Evolutionary conservation across 2,888 invertebrate genomes (phyloP), one percentile per base, ranked within the genome.

Genomic region (Anagyrus pseudococci): DNA sequence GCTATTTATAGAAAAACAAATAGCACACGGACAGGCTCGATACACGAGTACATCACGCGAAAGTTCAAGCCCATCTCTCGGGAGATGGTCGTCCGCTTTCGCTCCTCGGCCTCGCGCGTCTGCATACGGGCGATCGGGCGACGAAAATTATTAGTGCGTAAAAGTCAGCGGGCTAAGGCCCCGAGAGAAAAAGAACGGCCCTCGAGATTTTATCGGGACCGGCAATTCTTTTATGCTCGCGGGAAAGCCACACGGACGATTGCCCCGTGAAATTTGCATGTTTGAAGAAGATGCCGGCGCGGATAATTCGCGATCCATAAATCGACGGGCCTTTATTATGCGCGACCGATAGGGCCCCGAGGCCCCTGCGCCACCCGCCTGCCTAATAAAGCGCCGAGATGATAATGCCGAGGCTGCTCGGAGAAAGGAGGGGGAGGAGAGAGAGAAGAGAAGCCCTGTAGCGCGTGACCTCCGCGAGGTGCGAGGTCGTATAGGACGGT

Each of bases 191-290:
- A 13, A 37, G 37, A 54, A 33, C 61, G 37, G 40, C 55, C 43
- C 62, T 19, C 55, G 55, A n/a, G n/a, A n/a, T n/a, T n/a, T n/a
- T n/a, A n/a, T n/a, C n/a, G n/a, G n/a, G n/a, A n/a, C n/a, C n/a
- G n/a, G n/a, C n/a, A n/a, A n/a, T n/a, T n/a, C n/a, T n/a, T n/a
- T n/a, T n/a, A n/a, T n/a, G n/a, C n/a, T n/a, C n/a, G n/a, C n/a
- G 46, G 49, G 49, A 49, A 61, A 37, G 15, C n/a, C 22, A 13
- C 49, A 17, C 58, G 40, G 22, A 44, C 52, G 46, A 58, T 58
- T 58, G 44, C 55, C 49, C 57, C 50, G 54, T 55, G 58, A 65
- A 65, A 65, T 65, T 60, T 65, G 64, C 64, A 65, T 65, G 64
- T 65, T 61, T 65, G 61, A 53, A 56, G 60, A 65, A 65, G 61